Evolutionary conservation across 2,113 vertebrate species (phyloP).

Genomic region (Heptranchias perlo): DNA sequence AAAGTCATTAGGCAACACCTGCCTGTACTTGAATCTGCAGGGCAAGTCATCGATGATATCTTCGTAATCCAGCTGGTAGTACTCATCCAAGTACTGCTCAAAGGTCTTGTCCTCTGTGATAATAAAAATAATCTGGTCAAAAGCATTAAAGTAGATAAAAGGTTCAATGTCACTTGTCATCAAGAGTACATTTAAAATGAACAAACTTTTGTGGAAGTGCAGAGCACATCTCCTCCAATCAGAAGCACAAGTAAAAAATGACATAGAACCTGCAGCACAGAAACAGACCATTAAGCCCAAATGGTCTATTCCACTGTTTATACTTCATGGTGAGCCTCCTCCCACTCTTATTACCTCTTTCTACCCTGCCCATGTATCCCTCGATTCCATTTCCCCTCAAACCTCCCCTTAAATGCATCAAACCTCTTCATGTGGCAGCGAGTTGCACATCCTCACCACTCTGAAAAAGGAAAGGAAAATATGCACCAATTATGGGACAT

Average conservation of each 20-base stretch:
- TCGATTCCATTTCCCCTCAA: not conserved
- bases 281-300: not conserved
- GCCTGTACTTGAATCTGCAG: slow-evolving; percentile 79
- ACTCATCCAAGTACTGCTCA: slow-evolving; percentile 80
- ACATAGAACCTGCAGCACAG: too few relatives aligned
- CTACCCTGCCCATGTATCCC: not conserved
- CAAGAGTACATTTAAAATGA: not conserved
- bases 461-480: not conserved
- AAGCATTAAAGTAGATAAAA: slow-evolving; percentile 13
- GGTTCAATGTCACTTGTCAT: not conserved
- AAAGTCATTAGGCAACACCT: slow-evolving; percentile 76
- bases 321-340: not conserved
- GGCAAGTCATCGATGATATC: slow-evolving; percentile 80
- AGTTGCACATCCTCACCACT: not conserved
- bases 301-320: too few relatives aligned
- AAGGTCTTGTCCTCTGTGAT: slow-evolving; percentile 72
- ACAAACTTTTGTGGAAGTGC: not conserved
- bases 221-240: not conserved
- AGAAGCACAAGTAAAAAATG: not conserved
- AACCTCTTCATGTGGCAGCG: not conserved
- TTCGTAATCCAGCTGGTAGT: slow-evolving; percentile 79
- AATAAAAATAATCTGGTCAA: not conserved
- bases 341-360: not conserved
- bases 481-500: not conserved
- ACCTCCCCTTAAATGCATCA: not conserved